These are phyloP conservation scores for Helicoverpa armigera DNA, from an alignment of 1,140 invertebrate genomes.

Conservation along the genomic window DNA sequence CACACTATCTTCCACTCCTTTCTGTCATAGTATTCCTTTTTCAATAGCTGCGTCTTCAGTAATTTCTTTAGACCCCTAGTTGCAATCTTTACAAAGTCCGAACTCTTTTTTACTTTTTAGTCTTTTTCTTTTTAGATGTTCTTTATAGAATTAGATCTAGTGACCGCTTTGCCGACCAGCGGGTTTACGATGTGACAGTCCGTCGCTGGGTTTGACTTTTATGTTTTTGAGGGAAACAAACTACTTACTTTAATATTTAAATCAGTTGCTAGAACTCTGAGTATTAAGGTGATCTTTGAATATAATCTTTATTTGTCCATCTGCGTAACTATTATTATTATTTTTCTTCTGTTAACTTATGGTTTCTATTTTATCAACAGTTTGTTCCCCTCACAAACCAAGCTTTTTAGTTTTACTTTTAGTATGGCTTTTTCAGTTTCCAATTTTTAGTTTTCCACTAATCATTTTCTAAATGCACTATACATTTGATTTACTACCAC, in stretches of 20 bases:
- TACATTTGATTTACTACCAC: slow-evolving; percentile 24
- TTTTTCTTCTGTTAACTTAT: neutral
- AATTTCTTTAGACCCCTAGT: slow-evolving; percentile 37
- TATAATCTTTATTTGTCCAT: no score
- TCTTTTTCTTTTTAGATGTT: slow-evolving; percentile 58
- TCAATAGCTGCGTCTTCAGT: slow-evolving; percentile 29
- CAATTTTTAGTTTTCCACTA: slow-evolving; percentile 58
- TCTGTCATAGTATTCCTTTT: neutral
- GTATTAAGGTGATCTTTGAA: no score
- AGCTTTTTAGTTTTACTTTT: slow-evolving; percentile 69
- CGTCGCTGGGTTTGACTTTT: slow-evolving; percentile 61
- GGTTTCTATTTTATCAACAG: neutral
- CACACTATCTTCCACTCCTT: slow-evolving; percentile 25
- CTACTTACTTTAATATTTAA: neutral
- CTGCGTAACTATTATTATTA: no score
- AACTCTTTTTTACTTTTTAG: slow-evolving; percentile 47
- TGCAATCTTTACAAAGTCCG: slow-evolving; percentile 49
- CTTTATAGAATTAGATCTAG: slow-evolving; percentile 53
- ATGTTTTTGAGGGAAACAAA: slow-evolving; percentile 53
- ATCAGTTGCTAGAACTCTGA: neutral
- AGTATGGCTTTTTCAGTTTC: slow-evolving; percentile 68
- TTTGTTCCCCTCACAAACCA: slow-evolving; percentile 56
- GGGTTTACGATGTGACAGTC: slow-evolving; percentile 53
- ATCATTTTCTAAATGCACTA: slow-evolving; percentile 19
- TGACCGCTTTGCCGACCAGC: slow-evolving; percentile 71